A percentile compares a stretch with the other conserved stretches of the same genome.
Evolutionary conservation across 2,113 vertebrate species (phyloP).

Genomic region (Caretta caretta): DNA sequence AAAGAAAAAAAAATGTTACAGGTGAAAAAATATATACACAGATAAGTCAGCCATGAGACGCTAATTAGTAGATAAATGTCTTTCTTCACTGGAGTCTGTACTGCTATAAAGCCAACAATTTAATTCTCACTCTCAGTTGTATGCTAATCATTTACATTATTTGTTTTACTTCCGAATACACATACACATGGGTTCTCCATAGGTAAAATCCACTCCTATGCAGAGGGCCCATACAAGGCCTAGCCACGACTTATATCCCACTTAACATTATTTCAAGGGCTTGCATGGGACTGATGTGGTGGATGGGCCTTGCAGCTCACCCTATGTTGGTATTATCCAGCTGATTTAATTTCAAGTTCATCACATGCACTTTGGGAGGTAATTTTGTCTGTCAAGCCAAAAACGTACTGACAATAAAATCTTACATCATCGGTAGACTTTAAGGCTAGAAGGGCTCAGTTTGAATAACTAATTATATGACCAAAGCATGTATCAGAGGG

Average conservation of each 20-base stretch:
- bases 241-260: neutral
- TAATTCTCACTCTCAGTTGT: neutral
- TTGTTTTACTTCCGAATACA: neutral
- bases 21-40: neutral
- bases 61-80: neutral
- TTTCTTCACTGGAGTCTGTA: neutral
- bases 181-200: too few relatives aligned
- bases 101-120: neutral
- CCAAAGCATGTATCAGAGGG: neutral
- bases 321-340: neutral
- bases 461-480: neutral
- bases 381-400: constrained; percentile 28
- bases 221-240: neutral
- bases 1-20: neutral
- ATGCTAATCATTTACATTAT: neutral
- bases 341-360: neutral
- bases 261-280: neutral
- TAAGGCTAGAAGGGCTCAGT: neutral
- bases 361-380: neutral
- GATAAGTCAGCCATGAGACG: neutral
- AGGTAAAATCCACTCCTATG: neutral
- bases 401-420: neutral
- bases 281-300: neutral
- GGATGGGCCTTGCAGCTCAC: neutral
- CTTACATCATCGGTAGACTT: neutral